These are phyloP conservation scores for Tangara arthus DNA, from an alignment of 2,797 vertebrate species.

Conservation along the genomic window DNA sequence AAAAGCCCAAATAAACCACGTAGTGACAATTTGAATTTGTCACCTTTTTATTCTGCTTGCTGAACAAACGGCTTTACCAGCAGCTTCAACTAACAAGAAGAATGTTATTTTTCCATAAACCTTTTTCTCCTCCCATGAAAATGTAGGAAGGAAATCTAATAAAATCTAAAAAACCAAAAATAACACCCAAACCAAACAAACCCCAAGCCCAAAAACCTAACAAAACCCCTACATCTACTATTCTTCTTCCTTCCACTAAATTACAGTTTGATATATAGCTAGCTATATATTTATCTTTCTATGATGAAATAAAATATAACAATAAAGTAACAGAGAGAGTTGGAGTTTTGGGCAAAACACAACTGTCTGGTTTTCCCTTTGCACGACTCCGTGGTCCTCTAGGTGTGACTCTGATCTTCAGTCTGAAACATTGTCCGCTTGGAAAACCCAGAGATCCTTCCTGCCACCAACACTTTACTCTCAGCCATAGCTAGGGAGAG, in stretches of 20 bases:
- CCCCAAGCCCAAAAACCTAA: background rate
- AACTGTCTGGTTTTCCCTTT: background rate
- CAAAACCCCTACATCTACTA: background rate
- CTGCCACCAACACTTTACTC: background rate
- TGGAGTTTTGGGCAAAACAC: background rate
- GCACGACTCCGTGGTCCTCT: rapidly evolving
- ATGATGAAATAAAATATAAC: background rate
- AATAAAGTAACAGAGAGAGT: background rate
- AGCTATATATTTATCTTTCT: background rate
- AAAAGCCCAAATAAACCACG: background rate
- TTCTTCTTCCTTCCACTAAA: background rate
- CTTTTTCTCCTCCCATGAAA: background rate
- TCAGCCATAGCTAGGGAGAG: background rate
- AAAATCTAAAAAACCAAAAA: background rate
- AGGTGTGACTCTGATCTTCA: background rate
- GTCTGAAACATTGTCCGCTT: background rate
- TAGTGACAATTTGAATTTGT: background rate
- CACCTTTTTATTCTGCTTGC: background rate
- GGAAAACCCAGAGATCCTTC: background rate
- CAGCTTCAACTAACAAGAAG: background rate
- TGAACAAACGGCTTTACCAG: background rate
- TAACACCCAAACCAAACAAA: background rate
- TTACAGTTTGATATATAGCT: background rate
- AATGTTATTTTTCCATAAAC: background rate
- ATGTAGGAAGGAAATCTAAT: background rate